Evolutionary conservation across 2,888 invertebrate genomes (phyloP).

Genomic region (Parnassius mnemosyne): DNA sequence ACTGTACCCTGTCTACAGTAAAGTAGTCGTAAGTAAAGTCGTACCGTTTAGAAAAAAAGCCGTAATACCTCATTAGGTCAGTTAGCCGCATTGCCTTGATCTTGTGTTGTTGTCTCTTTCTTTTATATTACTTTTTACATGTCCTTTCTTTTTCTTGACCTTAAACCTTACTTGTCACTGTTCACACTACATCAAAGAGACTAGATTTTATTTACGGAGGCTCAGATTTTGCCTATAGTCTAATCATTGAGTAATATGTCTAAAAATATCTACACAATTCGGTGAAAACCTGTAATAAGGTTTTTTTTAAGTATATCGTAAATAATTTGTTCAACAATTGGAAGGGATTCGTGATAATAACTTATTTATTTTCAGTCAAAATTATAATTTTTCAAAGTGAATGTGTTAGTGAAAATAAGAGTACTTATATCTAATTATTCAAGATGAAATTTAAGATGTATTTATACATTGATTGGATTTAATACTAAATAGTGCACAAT

Average conservation of each 20-base stretch:
- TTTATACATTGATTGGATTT: no score
- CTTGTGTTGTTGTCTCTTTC: conserved; percentile 48
- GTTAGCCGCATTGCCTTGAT: conserved; percentile 42
- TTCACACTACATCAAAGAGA: conserved; percentile 27
- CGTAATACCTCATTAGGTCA: conserved; percentile 18
- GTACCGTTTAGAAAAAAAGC: conserved; percentile 1
- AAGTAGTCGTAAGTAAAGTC: background rate
- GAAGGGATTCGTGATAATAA: no score
- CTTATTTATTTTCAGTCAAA: no score
- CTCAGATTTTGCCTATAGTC: conserved; percentile 15
- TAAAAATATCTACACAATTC: no score
- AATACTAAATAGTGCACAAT: conserved; percentile 35
- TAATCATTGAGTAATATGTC: no score
- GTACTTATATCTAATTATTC: no score
- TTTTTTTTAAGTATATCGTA: no score
- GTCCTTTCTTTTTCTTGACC: conserved; percentile 60
- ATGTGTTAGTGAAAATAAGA: background rate
- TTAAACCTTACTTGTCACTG: conserved; percentile 60
- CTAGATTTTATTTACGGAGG: conserved; percentile 34
- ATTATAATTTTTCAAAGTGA: conserved; percentile 1
- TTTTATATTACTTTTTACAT: conserved; percentile 34
- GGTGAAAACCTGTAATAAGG: no score
- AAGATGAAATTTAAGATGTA: no score
- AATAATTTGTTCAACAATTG: no score
- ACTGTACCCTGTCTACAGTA: background rate